Evolutionary conservation across 1,140 invertebrate genomes (phyloP), one percentile per base, ranked within the genome.

Genomic region (Platorchestia sp.): DNA sequence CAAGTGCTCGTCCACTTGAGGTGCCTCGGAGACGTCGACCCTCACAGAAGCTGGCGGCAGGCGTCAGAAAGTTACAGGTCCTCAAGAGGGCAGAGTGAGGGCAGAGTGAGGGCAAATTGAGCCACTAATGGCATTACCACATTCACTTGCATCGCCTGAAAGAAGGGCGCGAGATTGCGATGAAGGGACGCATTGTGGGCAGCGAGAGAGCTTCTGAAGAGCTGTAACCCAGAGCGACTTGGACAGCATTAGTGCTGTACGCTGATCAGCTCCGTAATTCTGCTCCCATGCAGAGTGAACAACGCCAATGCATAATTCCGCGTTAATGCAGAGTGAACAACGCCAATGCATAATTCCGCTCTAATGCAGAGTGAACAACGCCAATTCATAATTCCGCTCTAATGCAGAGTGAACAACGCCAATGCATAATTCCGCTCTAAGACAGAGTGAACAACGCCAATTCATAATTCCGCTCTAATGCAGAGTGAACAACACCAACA

Each of bases 101-200:
- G 59, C 59, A 75, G 41, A 90, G 87, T 16, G 87, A 42, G 44
- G 87, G 5, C 42, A 90, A 43, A 45, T 90, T 44, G 41, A 43
- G 87, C 42, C 41, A 45, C 87, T 90, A 90, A 90, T 90, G 87
- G 87, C 87, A 36, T 90, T 90, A 90, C 41, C 87, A 41, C 87
- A 90, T 42, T 90, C 41, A 90, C 41, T 44, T 90, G 87, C 87
- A 90, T 42, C 87, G 41, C 14, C 44, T 40, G 41, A 6, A 6
- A 87, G 7, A 36, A 87, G 7, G 36, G 41, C 41, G 87, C 87
- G 3, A 75, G 59, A 90, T 90, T 90, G 87, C 41, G 41, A 45
- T 90, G 87, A 90, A 90, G 87, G 87, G 44, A 90, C 5, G 87
- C 87, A 43, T 90, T 90, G 87, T 90, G 41, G 41, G 0, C 10